Evolutionary conservation across 2,888 invertebrate genomes (phyloP).

Genomic region (Tipula vernalis): DNA sequence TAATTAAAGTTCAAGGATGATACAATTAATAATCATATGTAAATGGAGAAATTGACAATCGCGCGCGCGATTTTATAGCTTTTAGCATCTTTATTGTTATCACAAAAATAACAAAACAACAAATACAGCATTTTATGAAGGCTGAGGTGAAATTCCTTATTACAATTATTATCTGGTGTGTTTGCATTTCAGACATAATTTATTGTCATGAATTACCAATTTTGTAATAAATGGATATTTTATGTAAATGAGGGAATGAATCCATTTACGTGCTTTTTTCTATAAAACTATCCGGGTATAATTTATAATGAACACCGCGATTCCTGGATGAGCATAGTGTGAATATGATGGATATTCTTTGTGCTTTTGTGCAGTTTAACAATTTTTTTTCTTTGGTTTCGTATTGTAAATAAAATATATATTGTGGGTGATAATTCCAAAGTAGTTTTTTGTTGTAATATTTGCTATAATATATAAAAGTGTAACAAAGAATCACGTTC

Average conservation of each 20-base stretch:
- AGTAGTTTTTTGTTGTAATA: background rate
- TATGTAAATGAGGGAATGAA: background rate
- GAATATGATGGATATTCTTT: background rate
- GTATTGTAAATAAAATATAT: background rate
- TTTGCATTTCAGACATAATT: background rate
- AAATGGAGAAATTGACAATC: background rate
- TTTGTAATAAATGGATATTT: background rate
- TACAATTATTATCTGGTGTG: background rate
- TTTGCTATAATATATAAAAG: background rate
- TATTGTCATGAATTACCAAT: constrained; percentile 4
- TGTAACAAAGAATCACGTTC: background rate
- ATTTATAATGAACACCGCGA: background rate
- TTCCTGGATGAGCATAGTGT: background rate
- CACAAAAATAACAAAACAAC: background rate
- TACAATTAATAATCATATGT: background rate
- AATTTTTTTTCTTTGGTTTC: background rate
- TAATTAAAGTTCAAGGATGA: background rate
- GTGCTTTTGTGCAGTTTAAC: background rate
- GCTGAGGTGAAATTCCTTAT: background rate
- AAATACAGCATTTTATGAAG: background rate
- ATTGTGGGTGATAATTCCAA: background rate
- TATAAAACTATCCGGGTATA: background rate
- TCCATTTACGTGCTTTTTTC: background rate
- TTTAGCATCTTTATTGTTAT: background rate
- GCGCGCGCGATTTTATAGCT: background rate